Evolutionary conservation across 2,888 invertebrate species (phyloP).

Genomic region (Slavum lentiscoides): DNA sequence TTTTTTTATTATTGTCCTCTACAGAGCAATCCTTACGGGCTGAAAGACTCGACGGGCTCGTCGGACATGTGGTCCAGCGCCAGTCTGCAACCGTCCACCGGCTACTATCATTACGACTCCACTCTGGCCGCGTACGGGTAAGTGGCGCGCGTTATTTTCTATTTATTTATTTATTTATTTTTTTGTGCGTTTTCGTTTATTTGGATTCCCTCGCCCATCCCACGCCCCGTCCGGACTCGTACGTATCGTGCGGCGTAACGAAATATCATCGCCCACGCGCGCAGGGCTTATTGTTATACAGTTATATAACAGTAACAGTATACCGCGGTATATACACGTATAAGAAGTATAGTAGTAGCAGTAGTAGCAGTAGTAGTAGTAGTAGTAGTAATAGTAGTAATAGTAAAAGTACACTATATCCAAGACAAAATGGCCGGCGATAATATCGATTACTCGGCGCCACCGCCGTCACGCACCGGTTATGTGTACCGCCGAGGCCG

Average conservation of each 20-base stretch:
- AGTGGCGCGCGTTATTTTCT: slow-evolving; percentile 62
- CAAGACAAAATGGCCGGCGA: slow-evolving; percentile 53
- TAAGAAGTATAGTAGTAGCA: neutral
- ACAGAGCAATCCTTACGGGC: slow-evolving; percentile 87
- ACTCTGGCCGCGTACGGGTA: slow-evolving; percentile 91
- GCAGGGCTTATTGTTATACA: too few relatives aligned
- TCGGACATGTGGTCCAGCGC: slow-evolving; percentile 93
- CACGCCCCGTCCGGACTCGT: too few relatives aligned
- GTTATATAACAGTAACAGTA: neutral
- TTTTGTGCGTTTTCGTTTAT: neutral
- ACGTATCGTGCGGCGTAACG: too few relatives aligned
- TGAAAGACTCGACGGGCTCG: slow-evolving; percentile 80
- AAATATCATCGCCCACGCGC: too few relatives aligned
- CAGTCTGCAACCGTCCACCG: slow-evolving; percentile 79
- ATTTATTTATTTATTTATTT: too few relatives aligned
- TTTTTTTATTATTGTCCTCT: slow-evolving; percentile 57
- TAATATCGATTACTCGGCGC: slow-evolving; percentile 53
- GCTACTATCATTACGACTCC: slow-evolving; percentile 92
- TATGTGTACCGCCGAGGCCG: slow-evolving; percentile 18
- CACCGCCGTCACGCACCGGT: slow-evolving; percentile 52
- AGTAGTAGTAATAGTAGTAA: neutral
- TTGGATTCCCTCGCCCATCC: neutral
- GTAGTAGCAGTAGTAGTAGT: neutral
- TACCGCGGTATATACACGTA: neutral
- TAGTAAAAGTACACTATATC: slow-evolving; percentile 9